These are phyloP conservation scores for Atractosteus spatula DNA, from an alignment of 2,113 vertebrate species.

Conservation along the genomic window DNA sequence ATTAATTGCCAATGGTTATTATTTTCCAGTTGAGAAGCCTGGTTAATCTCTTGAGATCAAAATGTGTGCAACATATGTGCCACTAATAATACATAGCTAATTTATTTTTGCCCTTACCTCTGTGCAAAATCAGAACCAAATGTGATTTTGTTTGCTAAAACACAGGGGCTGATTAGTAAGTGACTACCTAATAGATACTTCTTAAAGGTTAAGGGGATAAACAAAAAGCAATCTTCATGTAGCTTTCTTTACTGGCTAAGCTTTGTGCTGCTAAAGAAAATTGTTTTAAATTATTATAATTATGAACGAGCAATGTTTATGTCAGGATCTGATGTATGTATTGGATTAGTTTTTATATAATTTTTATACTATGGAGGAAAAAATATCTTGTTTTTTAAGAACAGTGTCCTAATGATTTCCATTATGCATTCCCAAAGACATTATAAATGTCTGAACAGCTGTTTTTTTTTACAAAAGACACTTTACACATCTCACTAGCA, in stretches of 20 bases:
- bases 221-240: too few relatives aligned
- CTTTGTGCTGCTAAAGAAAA: too few relatives aligned
- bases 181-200: neutral
- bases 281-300: too few relatives aligned
- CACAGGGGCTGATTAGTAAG: neutral
- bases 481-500: constrained; percentile 2
- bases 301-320: too few relatives aligned
- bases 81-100: neutral
- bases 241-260: too few relatives aligned
- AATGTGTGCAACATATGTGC: constrained; percentile 5
- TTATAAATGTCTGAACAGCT: neutral
- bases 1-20: neutral
- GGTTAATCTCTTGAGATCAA: neutral
- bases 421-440: neutral
- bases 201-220: neutral
- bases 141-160: neutral
- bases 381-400: neutral
- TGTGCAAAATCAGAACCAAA: neutral
- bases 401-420: neutral
- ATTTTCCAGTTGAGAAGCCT: neutral
- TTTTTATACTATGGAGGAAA: neutral
- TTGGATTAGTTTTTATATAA: too few relatives aligned
- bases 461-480: neutral
- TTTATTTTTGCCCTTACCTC: neutral
- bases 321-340: too few relatives aligned